Evolutionary conservation across 2,113 vertebrate genomes (phyloP), one percentile per base, ranked within the genome.

Genomic region (Caranx melampygus): DNA sequence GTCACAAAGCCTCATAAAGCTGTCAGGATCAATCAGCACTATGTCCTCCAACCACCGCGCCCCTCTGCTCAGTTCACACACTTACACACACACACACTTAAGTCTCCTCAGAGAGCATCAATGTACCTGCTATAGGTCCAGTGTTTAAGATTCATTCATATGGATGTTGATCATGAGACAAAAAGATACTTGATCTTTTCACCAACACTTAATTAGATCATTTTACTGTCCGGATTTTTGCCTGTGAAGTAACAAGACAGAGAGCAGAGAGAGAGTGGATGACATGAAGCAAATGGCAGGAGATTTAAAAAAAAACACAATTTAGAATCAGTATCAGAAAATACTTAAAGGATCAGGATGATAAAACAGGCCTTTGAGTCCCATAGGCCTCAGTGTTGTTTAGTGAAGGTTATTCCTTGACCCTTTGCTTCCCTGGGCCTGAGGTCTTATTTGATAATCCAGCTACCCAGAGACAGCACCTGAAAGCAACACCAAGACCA

Each of bases 1-100:
- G 75, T 83, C 79, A 78, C 78, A 88, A 64, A 81, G 76, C 69
- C 75, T 87, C 81, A 88, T 83, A 73, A 85, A 82, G 35, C 72
- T 83, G 82, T 86, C 81, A 76, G 79, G 69, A 73, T 85, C 87
- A 85, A 75, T 90, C 83, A 86, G 72, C 49, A 55, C 37, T 18
- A 33, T 72, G 49, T 78, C 61, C 57, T 82, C 34, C 52, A 66
- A 45, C 75, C 69, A 68, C 69, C 66, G 42, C 75, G 59, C 78
- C 79, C 57, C 55, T 54, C 20, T 62, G 35, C 33, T 73, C 51
- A 72, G 63, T 47, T 71, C 69, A 55, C 58, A 42, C 40, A 42
- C 8, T 42, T 42, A 35, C 83, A 47, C 59, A 59, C 26, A 59
- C 26, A 26, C 69, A 68, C 63, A 70, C 34, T 59, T 61, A 44